phyloP scores from a whole-genome alignment of 2,797 vertebrate genomes.

The Cynopterus sphinx region DNA sequence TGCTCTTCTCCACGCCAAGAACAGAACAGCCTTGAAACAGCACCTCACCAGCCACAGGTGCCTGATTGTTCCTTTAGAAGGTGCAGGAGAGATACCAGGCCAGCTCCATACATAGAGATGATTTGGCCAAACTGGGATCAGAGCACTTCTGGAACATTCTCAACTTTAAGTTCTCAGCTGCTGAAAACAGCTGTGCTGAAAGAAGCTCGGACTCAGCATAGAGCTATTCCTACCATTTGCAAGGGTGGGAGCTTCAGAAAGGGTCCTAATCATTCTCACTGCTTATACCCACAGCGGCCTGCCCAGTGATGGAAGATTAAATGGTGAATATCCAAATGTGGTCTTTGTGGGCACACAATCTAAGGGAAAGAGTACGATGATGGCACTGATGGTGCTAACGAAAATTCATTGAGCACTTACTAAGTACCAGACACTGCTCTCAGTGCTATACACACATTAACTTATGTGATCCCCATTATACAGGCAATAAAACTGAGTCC shows the following conservation, averaged over 20 bases:
- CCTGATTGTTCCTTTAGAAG: not conserved
- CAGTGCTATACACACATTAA: not conserved
- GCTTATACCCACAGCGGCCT: not conserved
- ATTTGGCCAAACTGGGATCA: not conserved
- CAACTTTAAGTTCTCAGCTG: conserved; percentile 57
- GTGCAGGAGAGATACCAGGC: not conserved
- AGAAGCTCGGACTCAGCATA: not conserved
- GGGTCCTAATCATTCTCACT: not conserved
- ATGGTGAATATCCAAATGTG: not conserved
- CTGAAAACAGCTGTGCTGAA: conserved; percentile 57
- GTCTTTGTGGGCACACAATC: not conserved
- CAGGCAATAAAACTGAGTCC: not conserved
- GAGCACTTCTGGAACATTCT: conserved; percentile 49
- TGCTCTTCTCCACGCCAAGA: not conserved
- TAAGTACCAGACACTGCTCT: not conserved
- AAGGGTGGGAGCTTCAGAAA: not conserved
- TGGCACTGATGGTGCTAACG: not conserved
- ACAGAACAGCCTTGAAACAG: not conserved
- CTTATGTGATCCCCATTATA: not conserved
- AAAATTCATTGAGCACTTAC: not conserved
- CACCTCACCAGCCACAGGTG: not conserved
- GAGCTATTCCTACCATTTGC: conserved; percentile 16
- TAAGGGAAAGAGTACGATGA: not conserved
- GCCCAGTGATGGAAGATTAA: not conserved
- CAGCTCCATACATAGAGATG: not conserved